Base-by-base conservation (phyloP, 2,797 vertebrate genomes). In the Silurus lanzhouensis region DNA sequence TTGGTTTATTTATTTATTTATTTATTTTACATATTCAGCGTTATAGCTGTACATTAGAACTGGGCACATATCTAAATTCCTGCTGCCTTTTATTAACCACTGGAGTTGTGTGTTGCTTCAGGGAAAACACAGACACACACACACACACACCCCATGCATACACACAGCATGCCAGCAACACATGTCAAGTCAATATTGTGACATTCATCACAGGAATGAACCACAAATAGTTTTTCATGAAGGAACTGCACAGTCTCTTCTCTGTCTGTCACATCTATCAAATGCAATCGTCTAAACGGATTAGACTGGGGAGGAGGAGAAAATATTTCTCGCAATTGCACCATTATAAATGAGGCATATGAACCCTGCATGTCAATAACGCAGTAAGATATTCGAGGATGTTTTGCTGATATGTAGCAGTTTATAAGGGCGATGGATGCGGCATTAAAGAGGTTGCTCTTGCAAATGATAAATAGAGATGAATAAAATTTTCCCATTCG, bases 221-320 rank as follows among this genome's bases (percentile, higher is more conserved):
- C 14, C 74, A 27, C 15, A 58, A 55, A 27, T 17, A 74, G 27
- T 71, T 17, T 57, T 58, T 77, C 38, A 77, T 77, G 55, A 60
- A 38, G 27, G 38, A 60, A 38, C 55, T 20, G 55, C 57, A 52
- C 71, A 60, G 55, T 77, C 55, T 38, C 25, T 58, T 27, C 20
- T 60, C 75, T 77, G 55, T 17, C 71, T 84, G 74, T 81, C 55
- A 52, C 67, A 85, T 85, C 68, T 58, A 72, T 81, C 84, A 72
- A 38, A 14, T 38, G 77, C 46, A 57, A 63, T 10, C 70, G 64
- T 70, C 72, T 22, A 79, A 67, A 58, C 27, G 61, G 66, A 80
- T 63, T 80, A 63, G 66, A 72, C 64, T 72, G 63, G n/a, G 5
- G 15, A 38, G 38, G 38, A 5, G 38, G 38, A 38, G 17, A 81